Percentiles rank a stretch among this genome's conserved stretches.
These are phyloP conservation scores for Cassiopea andromeda DNA, from an alignment of 30 jellyfish, hydroid and myxozoan genomes.

Conservation along the genomic window DNA sequence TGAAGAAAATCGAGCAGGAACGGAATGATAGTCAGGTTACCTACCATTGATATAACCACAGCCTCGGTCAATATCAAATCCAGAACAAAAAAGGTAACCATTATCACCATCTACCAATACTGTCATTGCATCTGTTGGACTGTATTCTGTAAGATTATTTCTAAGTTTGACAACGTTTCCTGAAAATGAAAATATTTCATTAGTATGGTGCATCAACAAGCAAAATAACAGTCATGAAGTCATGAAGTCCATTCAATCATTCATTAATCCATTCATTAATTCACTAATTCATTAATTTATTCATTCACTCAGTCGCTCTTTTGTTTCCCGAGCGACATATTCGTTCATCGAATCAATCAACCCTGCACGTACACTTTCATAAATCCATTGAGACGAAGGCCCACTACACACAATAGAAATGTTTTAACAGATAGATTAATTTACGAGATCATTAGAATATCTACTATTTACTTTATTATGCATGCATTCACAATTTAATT, in stretches of 20 bases:
- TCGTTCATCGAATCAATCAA: no score
- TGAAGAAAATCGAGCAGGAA: background rate
- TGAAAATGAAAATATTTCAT: background rate
- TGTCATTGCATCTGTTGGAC: slow-evolving; percentile 86
- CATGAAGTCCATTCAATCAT: background rate
- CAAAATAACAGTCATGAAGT: no score
- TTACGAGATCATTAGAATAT: no score
- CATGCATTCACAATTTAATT: no score
- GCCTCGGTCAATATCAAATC: slow-evolving; percentile 89
- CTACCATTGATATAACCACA: slow-evolving; percentile 82
- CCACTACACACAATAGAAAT: no score
- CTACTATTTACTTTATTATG: no score
- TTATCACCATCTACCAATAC: slow-evolving; percentile 51
- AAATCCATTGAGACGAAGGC: no score
- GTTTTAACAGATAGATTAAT: no score
- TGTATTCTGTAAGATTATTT: slow-evolving; percentile 79
- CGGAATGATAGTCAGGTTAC: background rate
- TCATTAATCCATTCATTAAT: background rate
- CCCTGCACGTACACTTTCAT: no score
- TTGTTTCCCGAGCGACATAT: background rate
- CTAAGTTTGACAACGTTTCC: slow-evolving; percentile 78
- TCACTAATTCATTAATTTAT: background rate
- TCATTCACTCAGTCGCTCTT: background rate
- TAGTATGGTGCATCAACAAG: no score
- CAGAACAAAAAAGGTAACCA: slow-evolving; percentile 76